A percentile compares a stretch with the other conserved stretches of the same genome.
Evolutionary conservation across 2,113 vertebrate species (phyloP).

Genomic region (Eulemur rufifrons): DNA sequence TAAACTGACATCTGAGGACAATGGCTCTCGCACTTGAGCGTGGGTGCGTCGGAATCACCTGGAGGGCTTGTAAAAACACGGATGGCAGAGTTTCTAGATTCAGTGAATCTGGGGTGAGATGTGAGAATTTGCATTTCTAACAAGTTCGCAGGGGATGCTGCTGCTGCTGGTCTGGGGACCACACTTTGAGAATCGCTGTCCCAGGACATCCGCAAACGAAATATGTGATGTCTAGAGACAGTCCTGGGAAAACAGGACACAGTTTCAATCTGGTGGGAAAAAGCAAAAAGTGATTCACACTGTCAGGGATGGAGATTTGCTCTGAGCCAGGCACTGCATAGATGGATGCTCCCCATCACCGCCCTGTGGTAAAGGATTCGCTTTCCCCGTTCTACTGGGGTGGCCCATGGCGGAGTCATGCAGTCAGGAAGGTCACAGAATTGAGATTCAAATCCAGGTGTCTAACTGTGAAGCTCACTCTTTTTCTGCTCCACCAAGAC

Average conservation of each 20-base stretch:
- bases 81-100: background rate
- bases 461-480: background rate
- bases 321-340: background rate
- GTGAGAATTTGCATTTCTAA: background rate
- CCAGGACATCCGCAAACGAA: background rate
- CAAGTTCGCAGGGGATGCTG: background rate
- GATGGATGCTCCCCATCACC: background rate
- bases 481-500: background rate
- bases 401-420: background rate
- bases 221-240: background rate
- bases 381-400: too few species aligned
- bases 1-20: background rate
- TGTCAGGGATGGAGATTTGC: background rate
- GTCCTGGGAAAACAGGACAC: background rate
- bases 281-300: background rate
- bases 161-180: background rate
- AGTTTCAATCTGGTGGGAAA: background rate
- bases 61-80: background rate
- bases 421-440: background rate
- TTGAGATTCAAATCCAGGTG: background rate
- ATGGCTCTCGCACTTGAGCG: background rate
- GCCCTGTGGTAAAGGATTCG: background rate
- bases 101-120: background rate
- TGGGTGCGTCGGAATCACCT: background rate
- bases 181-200: background rate